phyloP scores from a whole-genome alignment of 2,888 invertebrate genomes.

The Acanthoscelides obtectus region DNA sequence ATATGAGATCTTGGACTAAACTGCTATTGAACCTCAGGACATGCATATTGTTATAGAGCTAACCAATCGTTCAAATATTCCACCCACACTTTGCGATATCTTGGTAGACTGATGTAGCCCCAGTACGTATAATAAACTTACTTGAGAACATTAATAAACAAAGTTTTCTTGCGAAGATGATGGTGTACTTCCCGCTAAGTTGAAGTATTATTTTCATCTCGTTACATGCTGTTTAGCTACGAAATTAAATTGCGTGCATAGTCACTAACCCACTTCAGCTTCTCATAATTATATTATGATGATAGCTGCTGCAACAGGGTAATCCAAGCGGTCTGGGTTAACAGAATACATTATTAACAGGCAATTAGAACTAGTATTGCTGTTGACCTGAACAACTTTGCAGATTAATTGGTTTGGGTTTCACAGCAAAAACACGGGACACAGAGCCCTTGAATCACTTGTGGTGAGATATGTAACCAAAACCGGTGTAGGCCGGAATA shows the following conservation, averaged over 20 bases:
- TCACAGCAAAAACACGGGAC: not conserved
- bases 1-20: no score
- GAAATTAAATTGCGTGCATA: not conserved
- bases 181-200: not conserved
- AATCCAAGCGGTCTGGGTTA: not conserved
- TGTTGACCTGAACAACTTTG: not conserved
- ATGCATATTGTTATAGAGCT: no score
- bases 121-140: not conserved
- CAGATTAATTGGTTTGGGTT: not conserved
- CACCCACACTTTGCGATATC: no score
- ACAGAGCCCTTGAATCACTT: no score
- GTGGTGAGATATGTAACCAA: no score
- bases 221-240: not conserved
- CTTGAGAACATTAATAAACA: not conserved
- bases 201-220: not conserved
- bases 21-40: no score
- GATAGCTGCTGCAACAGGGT: not conserved
- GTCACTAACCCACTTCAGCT: not conserved
- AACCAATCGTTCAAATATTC: no score
- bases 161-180: not conserved
- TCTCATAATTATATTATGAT: not conserved
- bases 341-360: not conserved
- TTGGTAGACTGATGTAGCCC: not conserved
- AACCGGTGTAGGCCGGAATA: no score
- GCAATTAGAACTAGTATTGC: not conserved